Base-by-base conservation (phyloP, 2,888 invertebrate species). In the Cyrtodaria siliqua region DNA sequence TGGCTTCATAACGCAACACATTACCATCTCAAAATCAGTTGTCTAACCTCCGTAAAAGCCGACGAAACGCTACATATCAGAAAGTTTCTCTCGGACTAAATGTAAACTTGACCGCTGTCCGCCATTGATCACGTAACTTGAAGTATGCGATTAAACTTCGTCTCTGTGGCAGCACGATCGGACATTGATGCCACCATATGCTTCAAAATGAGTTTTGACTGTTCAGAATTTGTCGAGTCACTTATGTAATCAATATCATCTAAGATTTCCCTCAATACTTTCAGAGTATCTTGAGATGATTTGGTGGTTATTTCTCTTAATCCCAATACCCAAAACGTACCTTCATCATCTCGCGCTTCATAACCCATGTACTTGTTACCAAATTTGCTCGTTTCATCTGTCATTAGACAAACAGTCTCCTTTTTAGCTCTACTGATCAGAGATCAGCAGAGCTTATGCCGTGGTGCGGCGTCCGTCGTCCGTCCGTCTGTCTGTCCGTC, bases 291-390 rank as follows among this genome's bases (percentile, higher is more conserved):
- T 12, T 20, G 3, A 6, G 53, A 8, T 9, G 53, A 52, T 20
- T 52, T 52, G 14, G 53, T 52, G 20, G n/a, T 18, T 4, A 52
- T 52, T 52, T 52, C 53, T 4, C 53, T 3, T 26, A 52, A 20
- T 3, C 53, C 53, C 20, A 52, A 52, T 6, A n/a, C 53, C 24
- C 53, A 52, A 27, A 23, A 52, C 14, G 8, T 52, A 23, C 53
- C 53, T 16, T 8, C 53, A 18, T 23, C 16, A 16, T 52, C 53
- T 9, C n/a, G 3, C 16, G 53, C 53, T 20, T 52, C 53, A 52
- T 52, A 52, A 26, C 53, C 53, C 53, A 52, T 52, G 20, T 52
- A 52, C 20, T 52, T 52, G 4, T 52, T 8, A 9, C 53, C 53
- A 18, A 4, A 23, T 24, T 44, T 52, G 9, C 12, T 52, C 6